Evolutionary conservation across 2,888 invertebrate genomes (phyloP).

Genomic region (Pseudanteris insignis): DNA sequence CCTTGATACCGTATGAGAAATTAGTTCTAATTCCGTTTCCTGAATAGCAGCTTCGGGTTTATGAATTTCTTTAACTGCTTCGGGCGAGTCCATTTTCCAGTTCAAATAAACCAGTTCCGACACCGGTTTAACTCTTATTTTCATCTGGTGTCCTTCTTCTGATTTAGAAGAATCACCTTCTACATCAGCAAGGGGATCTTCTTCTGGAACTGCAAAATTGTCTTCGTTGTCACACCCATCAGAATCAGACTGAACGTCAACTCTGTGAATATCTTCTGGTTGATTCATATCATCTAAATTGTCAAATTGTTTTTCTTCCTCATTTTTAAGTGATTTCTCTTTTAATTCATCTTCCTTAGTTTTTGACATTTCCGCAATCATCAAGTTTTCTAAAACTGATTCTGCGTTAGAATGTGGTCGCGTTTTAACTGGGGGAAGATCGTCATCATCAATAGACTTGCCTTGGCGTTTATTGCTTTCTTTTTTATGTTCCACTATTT

Average conservation of each 20-base stretch:
- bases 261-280: conserved; percentile 12
- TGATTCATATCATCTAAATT: not conserved
- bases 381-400: conserved; percentile 20
- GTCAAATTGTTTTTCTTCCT: conserved; percentile 35
- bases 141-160: conserved; percentile 44
- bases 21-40: not conserved
- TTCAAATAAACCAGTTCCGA: conserved; percentile 58
- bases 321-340: conserved; percentile 14
- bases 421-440: conserved; percentile 53
- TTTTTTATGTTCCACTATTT: too few species aligned
- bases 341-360: conserved; percentile 29
- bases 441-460: conserved; percentile 40
- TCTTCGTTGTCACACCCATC: conserved; percentile 21
- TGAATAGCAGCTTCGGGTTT: not conserved
- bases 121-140: conserved; percentile 58
- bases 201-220: not conserved
- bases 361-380: conserved; percentile 31
- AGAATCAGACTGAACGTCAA: conserved; percentile 18
- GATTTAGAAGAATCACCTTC: conserved; percentile 43
- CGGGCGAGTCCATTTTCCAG: conserved; percentile 55
- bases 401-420: conserved; percentile 41
- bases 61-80: conserved; percentile 3
- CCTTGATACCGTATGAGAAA: conserved; percentile 3
- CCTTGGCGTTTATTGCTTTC: conserved; percentile 20
- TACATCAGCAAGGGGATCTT: conserved; percentile 36